Evolutionary conservation across 1,140 invertebrate genomes (phyloP), one percentile per base, ranked within the genome.

Genomic region (Matsumurasca onukii): DNA sequence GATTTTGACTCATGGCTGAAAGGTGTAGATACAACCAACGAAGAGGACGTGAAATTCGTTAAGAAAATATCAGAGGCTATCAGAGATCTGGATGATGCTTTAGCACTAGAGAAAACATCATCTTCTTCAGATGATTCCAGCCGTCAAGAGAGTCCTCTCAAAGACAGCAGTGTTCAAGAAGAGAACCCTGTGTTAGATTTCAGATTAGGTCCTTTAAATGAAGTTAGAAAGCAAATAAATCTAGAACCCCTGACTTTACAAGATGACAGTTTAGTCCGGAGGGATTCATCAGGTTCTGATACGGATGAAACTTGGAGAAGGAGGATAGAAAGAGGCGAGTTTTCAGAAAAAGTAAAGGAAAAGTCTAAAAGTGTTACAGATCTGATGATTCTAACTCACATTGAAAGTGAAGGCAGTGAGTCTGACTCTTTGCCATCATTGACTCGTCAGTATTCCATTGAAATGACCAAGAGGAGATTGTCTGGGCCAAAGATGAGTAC

Each of bases 361-460:
- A 90, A 90, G 76, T 90, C 88, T 0, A 86, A 86, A 77, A 89
- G 88, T 63, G 88, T 89, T 1, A 86, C 89, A 22, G 88, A 90
- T 80, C 77, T 90, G 24, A 89, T 91, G 88, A 81, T 89, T n/a
- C 76, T 91, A 13, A 89, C 88, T 1, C 87, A 89, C 72, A 88
- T 90, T 20, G 89, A 90, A 72, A 85, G 83, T 12, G 87, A 88
- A 72, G 84, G 86, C 1, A 86, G 86, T 71, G 80, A 81, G 67
- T 71, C 74, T 1, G 80, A 81, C 55, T 75, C 76, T 22, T 67
- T 75, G 27, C 71, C 74, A 1, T 73, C 71, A 39, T 70, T 73
- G 9, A 71, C 68, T 17, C 31, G 68, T 15, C 70, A 73, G 27
- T 70, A 70, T 20, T 73, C 65, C 20, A 66, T 70, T 15, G 74